Evolutionary conservation across 2,797 vertebrate species (phyloP).

Genomic region (Pampus argenteus): DNA sequence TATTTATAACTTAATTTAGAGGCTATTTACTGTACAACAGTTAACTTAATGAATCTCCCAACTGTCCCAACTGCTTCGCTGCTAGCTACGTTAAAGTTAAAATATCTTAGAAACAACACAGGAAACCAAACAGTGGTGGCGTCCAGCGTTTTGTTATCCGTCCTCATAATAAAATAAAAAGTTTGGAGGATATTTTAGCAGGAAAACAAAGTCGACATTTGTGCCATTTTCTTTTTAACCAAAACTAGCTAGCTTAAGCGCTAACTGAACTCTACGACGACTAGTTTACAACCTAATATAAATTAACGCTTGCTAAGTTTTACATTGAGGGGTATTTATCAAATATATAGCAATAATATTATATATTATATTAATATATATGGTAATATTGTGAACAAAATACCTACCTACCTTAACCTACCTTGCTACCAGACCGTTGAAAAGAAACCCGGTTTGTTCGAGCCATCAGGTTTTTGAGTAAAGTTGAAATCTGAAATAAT

Average conservation of each 20-base stretch:
- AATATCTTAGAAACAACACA: background rate
- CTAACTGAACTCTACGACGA: constrained; percentile 31
- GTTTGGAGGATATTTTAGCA: background rate
- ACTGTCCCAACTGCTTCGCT: too few relatives aligned
- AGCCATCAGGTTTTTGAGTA: background rate
- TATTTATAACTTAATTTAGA: background rate
- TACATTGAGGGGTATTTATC: background rate
- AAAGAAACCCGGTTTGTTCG: background rate
- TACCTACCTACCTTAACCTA: constrained; percentile 10
- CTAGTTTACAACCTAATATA: background rate
- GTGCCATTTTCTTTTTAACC: background rate
- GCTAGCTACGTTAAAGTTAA: background rate
- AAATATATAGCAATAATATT: background rate
- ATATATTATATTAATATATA: too few relatives aligned
- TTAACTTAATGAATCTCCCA: background rate
- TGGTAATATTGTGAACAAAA: background rate
- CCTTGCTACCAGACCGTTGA: constrained; percentile 21
- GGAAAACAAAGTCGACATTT: background rate
- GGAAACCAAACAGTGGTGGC: background rate
- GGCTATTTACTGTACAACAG: background rate
- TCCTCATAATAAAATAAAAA: background rate
- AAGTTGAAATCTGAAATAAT: background rate
- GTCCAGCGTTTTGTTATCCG: background rate
- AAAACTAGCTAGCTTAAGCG: constrained; percentile 8
- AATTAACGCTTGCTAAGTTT: too few relatives aligned